Conservation (phyloP, 2,797 vertebrate species). For the Hydrocynus forskahlii region DNA sequence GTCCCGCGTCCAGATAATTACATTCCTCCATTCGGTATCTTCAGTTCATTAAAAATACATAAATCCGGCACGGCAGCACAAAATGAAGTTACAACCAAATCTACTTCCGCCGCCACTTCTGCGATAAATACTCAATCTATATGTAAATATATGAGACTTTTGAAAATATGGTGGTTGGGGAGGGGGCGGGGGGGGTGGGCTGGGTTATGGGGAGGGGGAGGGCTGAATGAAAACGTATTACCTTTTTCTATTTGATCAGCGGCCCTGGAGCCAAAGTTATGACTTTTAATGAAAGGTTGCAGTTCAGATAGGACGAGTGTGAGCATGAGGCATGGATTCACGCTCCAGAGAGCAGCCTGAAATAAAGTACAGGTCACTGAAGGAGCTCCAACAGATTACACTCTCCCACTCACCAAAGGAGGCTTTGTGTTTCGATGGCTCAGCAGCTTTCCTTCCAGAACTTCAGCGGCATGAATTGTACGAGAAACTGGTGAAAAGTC, state of each 20-base stretch:
- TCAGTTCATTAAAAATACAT: slow-evolving; percentile 80
- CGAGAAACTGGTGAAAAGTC: slow-evolving; percentile 1
- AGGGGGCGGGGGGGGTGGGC: too few species aligned
- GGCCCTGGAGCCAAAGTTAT: slow-evolving; percentile 74
- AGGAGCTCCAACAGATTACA: slow-evolving; percentile 70
- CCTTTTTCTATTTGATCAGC: slow-evolving; percentile 75
- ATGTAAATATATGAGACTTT: slow-evolving; percentile 82
- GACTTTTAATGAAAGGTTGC: slow-evolving; percentile 82
- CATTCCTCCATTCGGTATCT: slow-evolving; percentile 69
- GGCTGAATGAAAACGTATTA: slow-evolving; percentile 76
- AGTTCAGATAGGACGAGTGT: slow-evolving; percentile 68
- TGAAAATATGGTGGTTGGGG: slow-evolving; percentile 58
- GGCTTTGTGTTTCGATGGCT: slow-evolving; percentile 71
- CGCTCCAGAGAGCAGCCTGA: slow-evolving; percentile 69
- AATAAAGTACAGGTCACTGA: slow-evolving; percentile 69
- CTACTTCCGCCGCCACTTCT: slow-evolving; percentile 70
- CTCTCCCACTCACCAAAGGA: slow-evolving; percentile 65
- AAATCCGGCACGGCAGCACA: slow-evolving; percentile 78
- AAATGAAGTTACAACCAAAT: slow-evolving; percentile 72
- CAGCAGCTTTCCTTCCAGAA: slow-evolving; percentile 69
- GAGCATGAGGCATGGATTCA: slow-evolving; percentile 63
- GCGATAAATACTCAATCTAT: slow-evolving; percentile 86
- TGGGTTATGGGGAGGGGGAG: slow-evolving; percentile 11
- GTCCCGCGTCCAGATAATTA: slow-evolving; percentile 77
- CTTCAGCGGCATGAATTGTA: slow-evolving; percentile 7